These are phyloP conservation scores for Cygnus buccinator DNA, from an alignment of 2,113 vertebrate genomes.

Conservation along the genomic window DNA sequence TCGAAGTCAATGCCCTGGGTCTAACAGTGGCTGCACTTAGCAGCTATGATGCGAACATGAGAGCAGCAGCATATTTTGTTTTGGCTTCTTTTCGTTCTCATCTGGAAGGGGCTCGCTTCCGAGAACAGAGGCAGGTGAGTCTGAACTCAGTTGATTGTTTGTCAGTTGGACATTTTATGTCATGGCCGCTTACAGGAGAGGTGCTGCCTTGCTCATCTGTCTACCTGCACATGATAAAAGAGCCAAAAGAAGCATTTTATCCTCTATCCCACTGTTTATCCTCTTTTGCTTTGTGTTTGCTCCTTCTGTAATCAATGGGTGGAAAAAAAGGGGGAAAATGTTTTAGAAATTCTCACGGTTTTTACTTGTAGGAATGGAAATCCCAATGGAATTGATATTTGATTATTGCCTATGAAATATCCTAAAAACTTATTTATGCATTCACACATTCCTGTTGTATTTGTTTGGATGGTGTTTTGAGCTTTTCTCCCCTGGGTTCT, in stretches of 20 bases:
- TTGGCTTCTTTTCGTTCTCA: conserved; percentile 88
- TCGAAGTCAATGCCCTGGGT: conserved; percentile 88
- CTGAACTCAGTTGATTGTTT: background rate
- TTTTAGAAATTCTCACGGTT: background rate
- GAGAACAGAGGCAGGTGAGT: conserved; percentile 87
- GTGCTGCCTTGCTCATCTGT: background rate
- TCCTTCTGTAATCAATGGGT: background rate
- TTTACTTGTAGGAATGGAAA: background rate
- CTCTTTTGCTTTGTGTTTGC: background rate
- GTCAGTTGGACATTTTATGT: background rate
- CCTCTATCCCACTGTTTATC: background rate
- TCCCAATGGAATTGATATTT: background rate
- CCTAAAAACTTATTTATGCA: background rate
- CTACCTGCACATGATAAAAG: rapidly evolving
- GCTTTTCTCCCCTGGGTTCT: conserved; percentile 12
- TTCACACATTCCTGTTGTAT: background rate
- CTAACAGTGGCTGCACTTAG: conserved; percentile 88
- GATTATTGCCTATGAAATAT: background rate
- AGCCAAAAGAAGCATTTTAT: background rate
- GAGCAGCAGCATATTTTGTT: conserved; percentile 85
- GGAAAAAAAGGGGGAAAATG: background rate
- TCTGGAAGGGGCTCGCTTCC: conserved; percentile 87
- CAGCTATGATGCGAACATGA: conserved; percentile 88
- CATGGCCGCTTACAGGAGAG: rapidly evolving
- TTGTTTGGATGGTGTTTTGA: background rate